A percentile compares a stretch with the other conserved stretches of the same genome.
Conservation (phyloP, 2,113 vertebrate genomes). For the Phalacrocorax pelagicus region DNA sequence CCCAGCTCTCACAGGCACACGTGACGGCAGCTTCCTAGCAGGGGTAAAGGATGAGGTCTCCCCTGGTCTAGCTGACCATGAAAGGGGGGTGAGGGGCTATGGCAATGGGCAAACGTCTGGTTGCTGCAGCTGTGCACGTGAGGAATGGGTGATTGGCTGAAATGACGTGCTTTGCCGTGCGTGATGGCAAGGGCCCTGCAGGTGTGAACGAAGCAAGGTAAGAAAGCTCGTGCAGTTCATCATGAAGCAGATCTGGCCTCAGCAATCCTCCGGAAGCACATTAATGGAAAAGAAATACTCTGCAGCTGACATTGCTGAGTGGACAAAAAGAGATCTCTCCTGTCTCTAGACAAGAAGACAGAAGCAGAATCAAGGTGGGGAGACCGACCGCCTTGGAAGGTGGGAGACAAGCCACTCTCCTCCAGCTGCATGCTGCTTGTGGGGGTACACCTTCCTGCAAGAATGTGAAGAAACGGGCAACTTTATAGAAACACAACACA, state of each 20-base stretch:
- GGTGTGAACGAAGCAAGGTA: background rate
- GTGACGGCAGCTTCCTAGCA: background rate
- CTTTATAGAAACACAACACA: constrained; percentile 69
- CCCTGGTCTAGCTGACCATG: accelerated
- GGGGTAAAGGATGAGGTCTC: accelerated
- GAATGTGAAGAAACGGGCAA: background rate
- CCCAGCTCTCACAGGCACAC: background rate
- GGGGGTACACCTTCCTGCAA: background rate
- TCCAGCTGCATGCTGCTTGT: background rate
- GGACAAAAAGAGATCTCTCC: background rate
- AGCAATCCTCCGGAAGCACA: background rate
- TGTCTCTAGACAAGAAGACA: background rate
- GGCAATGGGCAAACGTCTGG: background rate
- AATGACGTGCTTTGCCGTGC: background rate
- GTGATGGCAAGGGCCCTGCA: background rate
- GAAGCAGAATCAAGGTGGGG: background rate
- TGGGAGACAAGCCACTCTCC: background rate
- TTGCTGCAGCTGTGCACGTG: background rate
- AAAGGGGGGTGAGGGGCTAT: accelerated
- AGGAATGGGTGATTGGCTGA: background rate
- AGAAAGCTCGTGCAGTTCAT: background rate
- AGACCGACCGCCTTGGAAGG: background rate
- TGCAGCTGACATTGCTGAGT: background rate
- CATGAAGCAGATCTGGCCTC: background rate
- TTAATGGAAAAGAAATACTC: background rate